Percentiles rank a stretch among this genome's conserved stretches.
Conservation (phyloP, 2,797 vertebrate genomes). For the Potorous gilbertii region DNA sequence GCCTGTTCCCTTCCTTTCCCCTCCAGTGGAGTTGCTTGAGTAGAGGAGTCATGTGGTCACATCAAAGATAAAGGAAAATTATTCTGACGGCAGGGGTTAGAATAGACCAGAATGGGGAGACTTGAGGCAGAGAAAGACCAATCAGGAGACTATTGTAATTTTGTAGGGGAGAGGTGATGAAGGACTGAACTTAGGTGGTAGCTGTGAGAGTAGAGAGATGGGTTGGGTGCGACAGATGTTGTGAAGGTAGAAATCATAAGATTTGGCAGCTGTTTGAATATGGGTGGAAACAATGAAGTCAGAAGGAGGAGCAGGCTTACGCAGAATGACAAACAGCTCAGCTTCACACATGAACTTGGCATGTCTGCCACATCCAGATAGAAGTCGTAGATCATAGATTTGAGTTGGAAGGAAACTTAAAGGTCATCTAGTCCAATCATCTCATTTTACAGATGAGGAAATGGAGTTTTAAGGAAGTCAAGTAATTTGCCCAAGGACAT, state of each 20-base stretch:
- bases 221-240: neutral
- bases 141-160: neutral
- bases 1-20: neutral
- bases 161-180: neutral
- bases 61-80: neutral
- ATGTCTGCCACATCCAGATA: neutral
- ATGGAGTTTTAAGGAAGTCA: neutral
- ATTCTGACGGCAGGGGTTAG: neutral
- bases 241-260: neutral
- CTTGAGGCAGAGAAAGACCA: neutral
- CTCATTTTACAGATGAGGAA: neutral
- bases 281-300: neutral
- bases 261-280: neutral
- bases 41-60: neutral
- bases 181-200: neutral
- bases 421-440: neutral
- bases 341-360: neutral
- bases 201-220: neutral
- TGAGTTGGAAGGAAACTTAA: neutral
- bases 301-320: neutral
- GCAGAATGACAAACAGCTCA: neutral
- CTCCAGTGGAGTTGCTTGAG: neutral
- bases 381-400: neutral
- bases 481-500: neutral
- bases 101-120: neutral